Base-by-base conservation (phyloP, 1,140 invertebrate species). In the Pogonus chalceus region DNA sequence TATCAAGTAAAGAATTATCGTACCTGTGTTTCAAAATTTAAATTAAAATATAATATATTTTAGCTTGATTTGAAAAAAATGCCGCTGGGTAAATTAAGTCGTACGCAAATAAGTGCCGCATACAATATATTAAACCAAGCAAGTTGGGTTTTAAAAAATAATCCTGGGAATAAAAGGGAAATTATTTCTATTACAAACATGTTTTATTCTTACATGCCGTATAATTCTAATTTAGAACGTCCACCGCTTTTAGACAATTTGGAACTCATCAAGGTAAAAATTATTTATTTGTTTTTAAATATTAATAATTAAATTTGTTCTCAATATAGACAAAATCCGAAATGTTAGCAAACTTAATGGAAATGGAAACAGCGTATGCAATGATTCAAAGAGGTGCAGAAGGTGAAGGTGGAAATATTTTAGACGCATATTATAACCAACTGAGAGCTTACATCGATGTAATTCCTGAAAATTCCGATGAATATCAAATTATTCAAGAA, bases 331-430 rank as follows among this genome's bases (percentile, higher is more conserved):
- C 68, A 14, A 96, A 97, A 73, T 79, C 85, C 12, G 85, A 90
- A 60, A 95, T 98, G 92, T 68, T 98, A 35, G 90, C 96, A 59
- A 90, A 85, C 55, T 69, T 99, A 21, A 71, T 93, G 54, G 95
- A 98, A 66, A 91, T 99, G 60, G 94, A 98, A 72, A 82, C 96
- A 35, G 95, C 95, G 0, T 98, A 95, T 71, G 92, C 76, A 60
- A 68, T 98, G 52, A 72, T 98, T 46, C 84, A 88, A 62, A 69
- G 67, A 23, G 68, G 63, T 1, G 72, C 75, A 35, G 64, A 70
- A 1, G 76, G 76, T 46, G 69, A 72, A 22, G 62, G 59, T 1
- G 67, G 73, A 18, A 82, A 90, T 75, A 83, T 84, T 0, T 70
- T 99, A 12, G 93, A 97, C 65, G 70, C 76, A 23, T 87, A 96